Conservation (phyloP, 2,113 vertebrate genomes). For the Gasterosteus nipponicus region DNA sequence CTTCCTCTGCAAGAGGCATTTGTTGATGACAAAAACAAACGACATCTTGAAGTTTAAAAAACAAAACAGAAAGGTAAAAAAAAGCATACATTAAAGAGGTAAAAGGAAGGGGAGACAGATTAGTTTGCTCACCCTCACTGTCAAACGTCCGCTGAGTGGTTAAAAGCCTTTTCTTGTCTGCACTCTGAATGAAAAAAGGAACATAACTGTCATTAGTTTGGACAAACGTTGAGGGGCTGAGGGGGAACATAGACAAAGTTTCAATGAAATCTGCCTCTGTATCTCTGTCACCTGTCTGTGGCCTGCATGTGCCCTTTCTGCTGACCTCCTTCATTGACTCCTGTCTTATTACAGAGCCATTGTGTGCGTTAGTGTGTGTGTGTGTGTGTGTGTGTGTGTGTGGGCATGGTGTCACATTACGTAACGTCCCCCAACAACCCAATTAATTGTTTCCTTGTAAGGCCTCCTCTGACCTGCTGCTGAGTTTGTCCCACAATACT, state of each 20-base stretch:
- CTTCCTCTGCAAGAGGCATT: conserved; percentile 84
- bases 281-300: conserved; percentile 44
- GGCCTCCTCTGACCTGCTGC: conserved; percentile 21
- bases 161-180: conserved; percentile 85
- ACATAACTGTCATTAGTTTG: background rate
- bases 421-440: conserved; percentile 56
- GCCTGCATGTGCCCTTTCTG: conserved; percentile 33
- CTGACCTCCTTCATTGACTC: conserved; percentile 35
- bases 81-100: background rate
- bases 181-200: conserved; percentile 65
- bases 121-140: conserved; percentile 88
- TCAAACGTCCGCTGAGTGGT: conserved; percentile 90
- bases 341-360: conserved; percentile 43
- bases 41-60: background rate
- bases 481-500: conserved; percentile 44
- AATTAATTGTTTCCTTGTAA: conserved; percentile 60
- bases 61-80: background rate
- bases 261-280: background rate
- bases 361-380: conserved; percentile 24
- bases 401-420: conserved; percentile 40
- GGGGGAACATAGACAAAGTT: background rate
- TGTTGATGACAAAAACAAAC: background rate
- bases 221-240: background rate
- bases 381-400: conserved; percentile 4
- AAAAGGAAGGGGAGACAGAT: background rate